phyloP scores from a whole-genome alignment of 53 echinoderm and acorn worm genomes.

The Astropecten irregularis region DNA sequence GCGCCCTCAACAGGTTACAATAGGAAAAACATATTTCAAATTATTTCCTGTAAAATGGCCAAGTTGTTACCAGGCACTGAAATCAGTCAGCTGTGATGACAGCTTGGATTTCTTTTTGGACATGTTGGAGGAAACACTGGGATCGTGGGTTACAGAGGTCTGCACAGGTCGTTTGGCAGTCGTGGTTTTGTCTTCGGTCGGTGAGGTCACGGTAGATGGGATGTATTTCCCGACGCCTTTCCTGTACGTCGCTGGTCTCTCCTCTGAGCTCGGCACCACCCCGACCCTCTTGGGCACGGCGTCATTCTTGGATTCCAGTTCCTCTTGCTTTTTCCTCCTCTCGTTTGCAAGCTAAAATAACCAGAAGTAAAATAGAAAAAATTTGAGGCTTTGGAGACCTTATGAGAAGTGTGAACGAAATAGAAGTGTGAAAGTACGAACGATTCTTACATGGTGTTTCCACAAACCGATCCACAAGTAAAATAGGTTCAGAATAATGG shows the following conservation, averaged over 20 bases:
- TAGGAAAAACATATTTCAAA: not conserved
- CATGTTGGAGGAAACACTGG: not conserved
- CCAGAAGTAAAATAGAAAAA: not conserved
- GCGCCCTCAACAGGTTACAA: not conserved
- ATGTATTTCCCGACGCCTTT: conserved; percentile 94
- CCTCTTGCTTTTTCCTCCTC: conserved; percentile 73
- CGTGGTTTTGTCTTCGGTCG: conserved; percentile 14
- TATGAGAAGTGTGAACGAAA: no score
- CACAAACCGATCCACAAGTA: no score
- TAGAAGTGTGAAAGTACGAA: no score
- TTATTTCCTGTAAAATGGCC: not conserved
- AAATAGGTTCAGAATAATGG: no score
- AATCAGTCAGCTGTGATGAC: conserved; percentile 65
- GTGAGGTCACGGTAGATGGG: conserved; percentile 45
- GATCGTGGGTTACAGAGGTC: not conserved
- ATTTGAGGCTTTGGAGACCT: no score
- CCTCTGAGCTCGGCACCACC: conserved; percentile 66
- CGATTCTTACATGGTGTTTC: no score
- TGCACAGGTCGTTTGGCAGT: conserved; percentile 56
- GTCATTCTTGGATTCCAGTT: conserved; percentile 58
- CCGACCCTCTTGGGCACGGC: conserved; percentile 28
- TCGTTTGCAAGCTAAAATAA: conserved; percentile 72
- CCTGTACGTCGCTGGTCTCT: conserved; percentile 83
- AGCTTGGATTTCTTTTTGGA: conserved; percentile 83
- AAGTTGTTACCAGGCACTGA: conserved; percentile 75